Percentiles rank a stretch among this genome's conserved stretches.
These are phyloP conservation scores for Biston betularia DNA, from an alignment of 2,888 invertebrate genomes.

Conservation along the genomic window DNA sequence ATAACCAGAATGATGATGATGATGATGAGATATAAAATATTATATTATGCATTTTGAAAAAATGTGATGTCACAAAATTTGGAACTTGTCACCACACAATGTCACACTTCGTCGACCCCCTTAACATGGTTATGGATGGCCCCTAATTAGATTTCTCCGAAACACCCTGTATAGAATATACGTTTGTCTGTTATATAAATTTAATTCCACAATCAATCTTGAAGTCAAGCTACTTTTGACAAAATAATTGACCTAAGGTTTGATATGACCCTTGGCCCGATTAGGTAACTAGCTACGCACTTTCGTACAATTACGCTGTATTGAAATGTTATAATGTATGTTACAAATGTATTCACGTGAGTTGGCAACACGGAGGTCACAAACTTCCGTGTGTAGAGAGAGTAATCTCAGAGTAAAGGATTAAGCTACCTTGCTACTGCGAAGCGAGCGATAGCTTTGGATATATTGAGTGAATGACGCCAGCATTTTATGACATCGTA, in stretches of 20 bases:
- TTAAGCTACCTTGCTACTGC: not conserved
- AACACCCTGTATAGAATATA: too few species aligned
- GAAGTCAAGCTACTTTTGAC: not conserved
- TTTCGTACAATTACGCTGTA: not conserved
- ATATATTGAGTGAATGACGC: too few species aligned
- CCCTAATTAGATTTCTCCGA: too few species aligned
- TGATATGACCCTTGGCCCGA: slow-evolving; percentile 4
- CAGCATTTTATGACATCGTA: too few species aligned
- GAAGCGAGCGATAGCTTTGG: not conserved
- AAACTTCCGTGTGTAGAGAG: slow-evolving; percentile 16
- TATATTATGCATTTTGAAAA: too few species aligned
- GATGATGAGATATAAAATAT: too few species aligned
- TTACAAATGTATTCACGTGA: slow-evolving; percentile 2
- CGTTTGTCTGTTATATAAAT: slow-evolving; percentile 20
- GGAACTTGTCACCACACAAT: too few species aligned
- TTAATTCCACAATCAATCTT: slow-evolving; percentile 22
- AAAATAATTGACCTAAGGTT: slow-evolving; percentile 4
- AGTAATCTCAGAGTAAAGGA: slow-evolving; percentile 4
- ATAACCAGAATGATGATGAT: too few species aligned
- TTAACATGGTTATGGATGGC: too few species aligned
- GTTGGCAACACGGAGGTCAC: slow-evolving; percentile 9
- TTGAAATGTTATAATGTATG: slow-evolving; percentile 7
- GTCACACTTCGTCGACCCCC: too few species aligned
- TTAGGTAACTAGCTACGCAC: slow-evolving; percentile 9
- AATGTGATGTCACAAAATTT: too few species aligned